Conservation (phyloP, 2,888 invertebrate genomes). For the Amitus sp. region DNA sequence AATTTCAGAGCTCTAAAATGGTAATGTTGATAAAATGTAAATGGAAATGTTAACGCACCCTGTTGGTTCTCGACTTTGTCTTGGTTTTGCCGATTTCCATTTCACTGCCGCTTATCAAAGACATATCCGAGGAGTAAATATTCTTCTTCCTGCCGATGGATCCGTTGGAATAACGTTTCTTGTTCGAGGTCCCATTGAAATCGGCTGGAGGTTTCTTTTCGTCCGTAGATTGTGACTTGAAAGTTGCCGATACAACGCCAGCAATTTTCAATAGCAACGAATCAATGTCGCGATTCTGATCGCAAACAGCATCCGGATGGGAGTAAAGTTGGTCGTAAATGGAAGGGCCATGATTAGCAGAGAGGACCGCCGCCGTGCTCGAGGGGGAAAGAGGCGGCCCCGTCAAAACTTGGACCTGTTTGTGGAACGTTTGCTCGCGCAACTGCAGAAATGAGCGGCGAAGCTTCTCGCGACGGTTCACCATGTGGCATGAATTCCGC, state of each 20-base stretch:
- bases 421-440: constrained; percentile 93
- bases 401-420: constrained; percentile 71
- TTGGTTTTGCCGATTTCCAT: constrained; percentile 51
- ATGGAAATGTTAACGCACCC: too few species aligned
- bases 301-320: constrained; percentile 74
- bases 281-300: constrained; percentile 76
- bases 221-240: constrained; percentile 70
- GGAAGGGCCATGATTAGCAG: constrained; percentile 90
- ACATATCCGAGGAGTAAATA: constrained; percentile 73
- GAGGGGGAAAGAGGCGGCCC: constrained; percentile 66
- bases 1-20: too few species aligned
- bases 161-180: constrained; percentile 82
- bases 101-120: constrained; percentile 69
- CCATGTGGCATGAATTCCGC: constrained; percentile 97
- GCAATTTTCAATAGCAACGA: constrained; percentile 73
- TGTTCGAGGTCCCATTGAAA: constrained; percentile 75
- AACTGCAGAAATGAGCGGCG: constrained; percentile 88
- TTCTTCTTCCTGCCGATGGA: constrained; percentile 71
- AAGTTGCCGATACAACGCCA: too few species aligned
- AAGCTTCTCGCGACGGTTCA: constrained; percentile 92
- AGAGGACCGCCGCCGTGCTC: constrained; percentile 79
- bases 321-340: constrained; percentile 91
- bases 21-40: too few species aligned
- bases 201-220: constrained; percentile 72
- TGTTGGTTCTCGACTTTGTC: constrained; percentile 31